Evolutionary conservation across 2,113 vertebrate genomes (phyloP).

Genomic region (Erythrocercus mccallii): DNA sequence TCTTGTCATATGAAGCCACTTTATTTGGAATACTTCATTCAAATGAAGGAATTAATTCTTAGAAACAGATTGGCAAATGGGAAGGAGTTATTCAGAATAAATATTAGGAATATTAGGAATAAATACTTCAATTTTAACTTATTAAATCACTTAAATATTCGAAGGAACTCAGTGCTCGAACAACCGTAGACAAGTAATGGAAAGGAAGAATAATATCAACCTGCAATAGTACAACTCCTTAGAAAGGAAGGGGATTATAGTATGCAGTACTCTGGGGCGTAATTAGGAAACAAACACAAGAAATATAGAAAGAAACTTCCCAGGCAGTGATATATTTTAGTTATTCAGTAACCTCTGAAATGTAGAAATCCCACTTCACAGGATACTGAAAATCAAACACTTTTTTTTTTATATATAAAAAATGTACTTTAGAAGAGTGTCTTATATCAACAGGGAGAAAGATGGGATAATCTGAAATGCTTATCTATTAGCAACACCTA

Average conservation of each 20-base stretch:
- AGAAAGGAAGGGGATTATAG: not conserved
- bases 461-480: not conserved
- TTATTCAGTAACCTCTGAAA: not conserved
- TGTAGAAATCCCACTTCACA: not conserved
- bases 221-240: not conserved
- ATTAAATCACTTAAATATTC: not conserved
- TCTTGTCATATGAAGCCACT: not conserved
- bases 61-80: not conserved
- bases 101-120: not conserved
- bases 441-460: not conserved
- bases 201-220: not conserved
- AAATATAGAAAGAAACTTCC: not conserved
- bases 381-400: not conserved
- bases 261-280: not conserved
- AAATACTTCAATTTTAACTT: not conserved
- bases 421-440: not conserved
- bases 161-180: not conserved
- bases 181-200: not conserved
- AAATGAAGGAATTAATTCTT: not conserved
- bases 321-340: not conserved
- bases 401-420: not conserved
- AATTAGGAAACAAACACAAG: constrained; percentile 20
- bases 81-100: not conserved
- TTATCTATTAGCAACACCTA: not conserved
- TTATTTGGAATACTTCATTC: not conserved